These are phyloP conservation scores for Oscarella lobularis DNA, from an alignment of 37 sponge, comb jelly and placozoan genomes.

Conservation along the genomic window DNA sequence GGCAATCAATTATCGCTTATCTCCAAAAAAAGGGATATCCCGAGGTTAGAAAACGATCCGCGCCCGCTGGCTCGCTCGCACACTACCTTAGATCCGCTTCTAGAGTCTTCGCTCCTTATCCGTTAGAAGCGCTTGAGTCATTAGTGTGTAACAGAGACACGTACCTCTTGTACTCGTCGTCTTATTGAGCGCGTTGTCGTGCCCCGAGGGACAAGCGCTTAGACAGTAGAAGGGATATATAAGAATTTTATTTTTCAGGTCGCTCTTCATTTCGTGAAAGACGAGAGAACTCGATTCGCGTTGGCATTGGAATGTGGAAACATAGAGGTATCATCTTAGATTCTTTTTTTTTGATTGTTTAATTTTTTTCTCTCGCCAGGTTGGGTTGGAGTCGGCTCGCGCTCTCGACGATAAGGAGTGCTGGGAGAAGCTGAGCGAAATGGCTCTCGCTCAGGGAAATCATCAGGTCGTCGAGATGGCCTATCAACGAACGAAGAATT, in stretches of 20 bases:
- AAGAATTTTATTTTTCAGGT: conserved; percentile 36
- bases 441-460: conserved; percentile 91
- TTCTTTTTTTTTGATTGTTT: not conserved
- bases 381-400: conserved; percentile 86
- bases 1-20: conserved; percentile 93
- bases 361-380: conserved; percentile 13
- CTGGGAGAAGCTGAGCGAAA: conserved; percentile 76
- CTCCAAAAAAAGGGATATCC: conserved; percentile 98
- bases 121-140: conserved; percentile 1
- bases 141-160: not conserved
- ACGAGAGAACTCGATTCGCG: conserved; percentile 74
- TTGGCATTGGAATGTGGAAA: conserved; percentile 97
- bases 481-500: conserved; percentile 96
- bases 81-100: conserved; percentile 2
- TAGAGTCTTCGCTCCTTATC: not conserved
- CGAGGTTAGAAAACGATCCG: conserved; percentile 37
- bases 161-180: not conserved
- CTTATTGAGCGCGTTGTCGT: no score
- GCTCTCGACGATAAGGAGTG: conserved; percentile 80
- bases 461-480: conserved; percentile 98
- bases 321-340: conserved; percentile 49
- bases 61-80: not conserved
- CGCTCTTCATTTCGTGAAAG: conserved; percentile 98
- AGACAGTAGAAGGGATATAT: no score
- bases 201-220: no score